These are phyloP conservation scores for Perdita meconis DNA, from an alignment of 2,888 invertebrate genomes.

Conservation along the genomic window DNA sequence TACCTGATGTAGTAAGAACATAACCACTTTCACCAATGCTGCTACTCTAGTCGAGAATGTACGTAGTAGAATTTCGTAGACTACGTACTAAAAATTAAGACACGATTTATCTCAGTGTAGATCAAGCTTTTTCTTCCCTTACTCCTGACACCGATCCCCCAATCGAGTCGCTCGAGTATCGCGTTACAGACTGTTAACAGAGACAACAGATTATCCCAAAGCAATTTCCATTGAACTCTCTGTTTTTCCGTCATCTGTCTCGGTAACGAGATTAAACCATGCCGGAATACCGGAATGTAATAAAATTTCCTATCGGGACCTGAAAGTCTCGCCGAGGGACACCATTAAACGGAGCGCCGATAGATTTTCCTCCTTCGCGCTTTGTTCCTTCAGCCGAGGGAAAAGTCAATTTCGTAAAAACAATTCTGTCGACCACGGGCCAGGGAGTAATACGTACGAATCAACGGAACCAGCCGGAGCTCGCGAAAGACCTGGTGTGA, in stretches of 20 bases:
- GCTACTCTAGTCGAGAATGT: neutral
- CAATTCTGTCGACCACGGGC: constrained; percentile 74
- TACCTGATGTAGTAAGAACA: too few relatives aligned
- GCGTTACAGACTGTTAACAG: constrained; percentile 20
- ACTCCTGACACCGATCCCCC: neutral
- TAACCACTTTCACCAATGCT: too few relatives aligned
- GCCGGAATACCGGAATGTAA: constrained; percentile 55
- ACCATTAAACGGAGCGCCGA: constrained; percentile 63
- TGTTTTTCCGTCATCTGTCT: constrained; percentile 27
- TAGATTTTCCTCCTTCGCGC: constrained; percentile 61
- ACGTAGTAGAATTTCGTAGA: too few relatives aligned
- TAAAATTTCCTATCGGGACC: constrained; percentile 50
- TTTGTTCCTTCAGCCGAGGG: constrained; percentile 63
- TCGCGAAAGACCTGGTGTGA: constrained; percentile 69
- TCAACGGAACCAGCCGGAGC: constrained; percentile 62
- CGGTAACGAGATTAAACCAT: constrained; percentile 56
- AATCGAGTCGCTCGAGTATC: neutral
- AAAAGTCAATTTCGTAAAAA: constrained; percentile 80
- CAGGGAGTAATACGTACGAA: constrained; percentile 72
- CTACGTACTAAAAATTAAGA: too few relatives aligned
- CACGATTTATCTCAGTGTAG: too few relatives aligned
- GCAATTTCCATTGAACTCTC: constrained; percentile 33
- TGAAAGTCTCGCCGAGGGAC: constrained; percentile 49
- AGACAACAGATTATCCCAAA: constrained; percentile 27
- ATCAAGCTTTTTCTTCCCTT: too few relatives aligned